Evolutionary conservation across 1,140 invertebrate genomes (phyloP).

Genomic region (Caenorhabditis briggsae): DNA sequence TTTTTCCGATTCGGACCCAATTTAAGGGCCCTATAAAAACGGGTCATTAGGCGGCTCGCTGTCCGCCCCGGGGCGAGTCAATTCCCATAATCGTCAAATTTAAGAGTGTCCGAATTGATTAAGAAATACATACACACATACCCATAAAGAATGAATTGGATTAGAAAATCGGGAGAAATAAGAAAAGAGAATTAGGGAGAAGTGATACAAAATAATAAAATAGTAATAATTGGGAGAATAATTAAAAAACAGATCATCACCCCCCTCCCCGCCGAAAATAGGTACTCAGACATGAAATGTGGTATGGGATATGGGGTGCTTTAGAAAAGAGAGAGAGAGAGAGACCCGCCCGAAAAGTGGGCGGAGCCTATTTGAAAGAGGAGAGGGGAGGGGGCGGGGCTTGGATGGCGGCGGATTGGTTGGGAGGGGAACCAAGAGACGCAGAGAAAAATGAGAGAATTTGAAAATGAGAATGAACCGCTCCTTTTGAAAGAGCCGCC

Average conservation of each 20-base stretch:
- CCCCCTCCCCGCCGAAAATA: constrained; percentile 9
- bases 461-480: not conserved
- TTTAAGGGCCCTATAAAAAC: not conserved
- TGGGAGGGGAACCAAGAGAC: no score
- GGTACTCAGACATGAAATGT: constrained; percentile 56
- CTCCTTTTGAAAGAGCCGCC: no score
- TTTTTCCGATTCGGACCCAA: no score
- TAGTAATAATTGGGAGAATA: not conserved
- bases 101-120: not conserved
- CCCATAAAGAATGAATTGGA: not conserved
- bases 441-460: not conserved
- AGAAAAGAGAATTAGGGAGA: no score
- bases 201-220: not conserved
- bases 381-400: not conserved
- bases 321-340: not conserved
- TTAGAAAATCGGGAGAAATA: not conserved
- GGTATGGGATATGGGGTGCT: constrained; percentile 26
- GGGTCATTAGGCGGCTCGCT: not conserved
- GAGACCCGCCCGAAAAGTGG: not conserved
- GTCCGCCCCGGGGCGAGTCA: not conserved
- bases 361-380: not conserved
- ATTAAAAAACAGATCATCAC: not conserved
- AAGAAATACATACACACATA: not conserved
- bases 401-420: constrained; percentile 29
- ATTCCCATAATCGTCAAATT: constrained; percentile 47